phyloP scores from a whole-genome alignment of 2,113 vertebrate genomes.

The Brachypodius melanocephalos region DNA sequence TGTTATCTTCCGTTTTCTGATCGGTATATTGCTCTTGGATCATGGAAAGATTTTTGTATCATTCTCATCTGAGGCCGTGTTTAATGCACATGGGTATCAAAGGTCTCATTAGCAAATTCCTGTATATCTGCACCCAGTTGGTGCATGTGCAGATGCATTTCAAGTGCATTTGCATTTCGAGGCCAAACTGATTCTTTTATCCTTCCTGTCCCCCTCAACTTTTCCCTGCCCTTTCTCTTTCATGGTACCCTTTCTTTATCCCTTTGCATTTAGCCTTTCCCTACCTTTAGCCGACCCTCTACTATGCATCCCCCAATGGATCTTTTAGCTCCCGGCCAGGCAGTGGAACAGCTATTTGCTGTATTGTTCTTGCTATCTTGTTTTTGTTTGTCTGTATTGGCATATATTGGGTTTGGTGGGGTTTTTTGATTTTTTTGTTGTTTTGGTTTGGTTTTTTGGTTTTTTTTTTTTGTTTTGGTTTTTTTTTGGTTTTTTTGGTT shows the following conservation, averaged over 20 bases:
- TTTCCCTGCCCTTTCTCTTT: neutral
- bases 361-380: neutral
- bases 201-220: neutral
- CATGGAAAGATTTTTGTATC: neutral
- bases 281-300: neutral
- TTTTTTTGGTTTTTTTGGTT: neutral
- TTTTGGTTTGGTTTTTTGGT: no score
- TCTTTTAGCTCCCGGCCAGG: neutral
- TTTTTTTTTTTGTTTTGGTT: no score
- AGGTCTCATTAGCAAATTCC: neutral
- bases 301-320: no score
- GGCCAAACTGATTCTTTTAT: neutral
- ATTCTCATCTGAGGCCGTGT: neutral
- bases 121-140: neutral
- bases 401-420: neutral
- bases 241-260: neutral
- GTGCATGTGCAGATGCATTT: neutral
- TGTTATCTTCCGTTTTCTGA: neutral
- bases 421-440: no score
- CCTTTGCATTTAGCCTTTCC: neutral
- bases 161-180: neutral
- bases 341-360: neutral
- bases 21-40: neutral
- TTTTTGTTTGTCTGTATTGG: neutral
- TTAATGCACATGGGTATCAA: neutral